Evolutionary conservation across 2,797 vertebrate genomes (phyloP).

Genomic region (Pogoniulus pusillus): DNA sequence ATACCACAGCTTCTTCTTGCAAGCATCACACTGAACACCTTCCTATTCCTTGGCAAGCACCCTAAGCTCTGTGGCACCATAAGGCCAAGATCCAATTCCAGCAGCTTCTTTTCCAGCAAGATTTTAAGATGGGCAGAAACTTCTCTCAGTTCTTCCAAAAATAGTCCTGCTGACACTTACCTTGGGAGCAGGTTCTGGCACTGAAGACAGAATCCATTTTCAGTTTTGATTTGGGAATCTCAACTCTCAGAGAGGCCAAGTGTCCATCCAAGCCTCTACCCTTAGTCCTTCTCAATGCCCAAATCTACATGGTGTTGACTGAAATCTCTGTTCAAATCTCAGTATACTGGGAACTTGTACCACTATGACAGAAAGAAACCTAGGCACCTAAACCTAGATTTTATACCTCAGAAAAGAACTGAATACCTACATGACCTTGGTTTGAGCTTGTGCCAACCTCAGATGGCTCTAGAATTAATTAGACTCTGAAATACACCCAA

Average conservation of each 20-base stretch:
- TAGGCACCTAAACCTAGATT: neutral
- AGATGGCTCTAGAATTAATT: neutral
- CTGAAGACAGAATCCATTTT: neutral
- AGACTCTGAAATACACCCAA: neutral
- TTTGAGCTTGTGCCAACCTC: neutral
- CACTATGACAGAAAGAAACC: neutral
- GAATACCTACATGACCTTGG: neutral
- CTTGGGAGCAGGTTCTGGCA: neutral
- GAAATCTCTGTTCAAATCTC: neutral
- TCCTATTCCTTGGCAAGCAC: neutral
- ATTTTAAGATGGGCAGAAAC: neutral
- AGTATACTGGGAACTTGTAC: neutral
- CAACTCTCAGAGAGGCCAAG: neutral
- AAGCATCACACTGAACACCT: neutral
- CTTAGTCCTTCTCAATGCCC: neutral
- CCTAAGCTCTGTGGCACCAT: neutral
- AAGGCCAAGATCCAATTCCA: neutral
- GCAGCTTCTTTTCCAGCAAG: neutral
- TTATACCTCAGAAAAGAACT: neutral
- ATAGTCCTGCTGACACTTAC: neutral
- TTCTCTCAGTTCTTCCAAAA: neutral
- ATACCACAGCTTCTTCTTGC: neutral
- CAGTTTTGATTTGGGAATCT: neutral
- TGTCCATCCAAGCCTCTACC: neutral
- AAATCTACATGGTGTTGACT: fast-evolving